phyloP scores from a whole-genome alignment of 2,888 invertebrate species.

The Cetonia aurata region DNA sequence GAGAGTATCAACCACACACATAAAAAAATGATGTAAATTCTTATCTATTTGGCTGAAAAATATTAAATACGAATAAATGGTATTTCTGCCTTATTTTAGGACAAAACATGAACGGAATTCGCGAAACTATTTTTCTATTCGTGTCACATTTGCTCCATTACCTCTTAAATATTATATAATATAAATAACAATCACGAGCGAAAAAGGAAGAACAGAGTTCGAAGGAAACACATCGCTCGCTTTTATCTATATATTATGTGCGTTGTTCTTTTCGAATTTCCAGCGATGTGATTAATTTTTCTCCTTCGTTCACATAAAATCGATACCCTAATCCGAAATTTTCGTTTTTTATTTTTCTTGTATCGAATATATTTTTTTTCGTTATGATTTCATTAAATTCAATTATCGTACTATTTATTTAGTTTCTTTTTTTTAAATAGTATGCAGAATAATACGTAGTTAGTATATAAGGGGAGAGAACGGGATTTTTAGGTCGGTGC shows the following conservation, averaged over 20 bases:
- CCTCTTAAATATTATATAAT: conserved; percentile 30
- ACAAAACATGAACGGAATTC: conserved; percentile 16
- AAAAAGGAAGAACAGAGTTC: conserved; percentile 40
- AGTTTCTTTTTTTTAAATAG: conserved; percentile 17
- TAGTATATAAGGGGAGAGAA: conserved; percentile 38
- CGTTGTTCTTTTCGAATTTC: not conserved
- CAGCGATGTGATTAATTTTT: not conserved
- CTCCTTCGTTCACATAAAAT: not conserved
- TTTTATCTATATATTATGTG: conserved; percentile 1
- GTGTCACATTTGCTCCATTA: conserved; percentile 15
- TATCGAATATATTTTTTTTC: not conserved
- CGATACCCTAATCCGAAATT: not conserved
- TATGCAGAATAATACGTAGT: conserved; percentile 18
- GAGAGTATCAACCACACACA: no score
- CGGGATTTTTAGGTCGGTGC: conserved; percentile 44
- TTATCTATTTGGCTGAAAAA: no score
- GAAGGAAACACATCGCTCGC: conserved; percentile 34
- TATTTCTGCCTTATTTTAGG: conserved; percentile 40
- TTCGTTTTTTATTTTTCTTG: not conserved
- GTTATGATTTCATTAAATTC: conserved; percentile 3
- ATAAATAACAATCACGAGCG: conserved; percentile 39
- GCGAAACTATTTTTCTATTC: conserved; percentile 15
- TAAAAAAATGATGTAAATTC: no score
- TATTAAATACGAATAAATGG: not conserved
- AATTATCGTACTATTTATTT: conserved; percentile 20